Evolutionary conservation across 2,113 vertebrate genomes (phyloP).

Genomic region (Xyliphius kryptos): DNA sequence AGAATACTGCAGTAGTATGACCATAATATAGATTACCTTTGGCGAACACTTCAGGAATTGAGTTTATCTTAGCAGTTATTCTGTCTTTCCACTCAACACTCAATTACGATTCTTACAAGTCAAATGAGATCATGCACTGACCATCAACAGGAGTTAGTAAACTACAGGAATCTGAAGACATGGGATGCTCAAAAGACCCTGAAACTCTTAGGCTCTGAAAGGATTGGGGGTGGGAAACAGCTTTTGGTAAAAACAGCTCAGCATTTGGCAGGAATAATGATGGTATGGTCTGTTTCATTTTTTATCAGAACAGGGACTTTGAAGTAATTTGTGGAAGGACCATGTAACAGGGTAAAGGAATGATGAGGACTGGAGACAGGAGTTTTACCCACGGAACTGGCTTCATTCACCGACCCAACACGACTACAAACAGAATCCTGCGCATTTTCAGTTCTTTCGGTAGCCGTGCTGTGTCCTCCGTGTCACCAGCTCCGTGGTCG

Average conservation of each 20-base stretch:
- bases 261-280: not conserved
- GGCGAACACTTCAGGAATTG: conserved; percentile 12
- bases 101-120: not conserved
- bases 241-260: too few species aligned
- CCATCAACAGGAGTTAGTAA: not conserved
- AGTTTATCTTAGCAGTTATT: not conserved
- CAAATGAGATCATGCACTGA: not conserved
- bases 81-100: conserved; percentile 7
- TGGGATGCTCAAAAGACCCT: not conserved
- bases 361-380: too few species aligned
- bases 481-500: too few species aligned
- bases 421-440: too few species aligned
- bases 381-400: too few species aligned
- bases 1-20: conserved; percentile 15
- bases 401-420: too few species aligned
- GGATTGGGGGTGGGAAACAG: not conserved
- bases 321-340: conserved; percentile 7
- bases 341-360: too few species aligned
- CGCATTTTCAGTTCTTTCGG: too few species aligned
- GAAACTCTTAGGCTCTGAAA: not conserved
- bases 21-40: too few species aligned
- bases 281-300: conserved; percentile 17
- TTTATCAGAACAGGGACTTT: conserved; percentile 17
- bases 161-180: not conserved
- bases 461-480: too few species aligned